These are phyloP conservation scores for Acomys russatus DNA, from an alignment of 2,797 vertebrate species.

Conservation along the genomic window DNA sequence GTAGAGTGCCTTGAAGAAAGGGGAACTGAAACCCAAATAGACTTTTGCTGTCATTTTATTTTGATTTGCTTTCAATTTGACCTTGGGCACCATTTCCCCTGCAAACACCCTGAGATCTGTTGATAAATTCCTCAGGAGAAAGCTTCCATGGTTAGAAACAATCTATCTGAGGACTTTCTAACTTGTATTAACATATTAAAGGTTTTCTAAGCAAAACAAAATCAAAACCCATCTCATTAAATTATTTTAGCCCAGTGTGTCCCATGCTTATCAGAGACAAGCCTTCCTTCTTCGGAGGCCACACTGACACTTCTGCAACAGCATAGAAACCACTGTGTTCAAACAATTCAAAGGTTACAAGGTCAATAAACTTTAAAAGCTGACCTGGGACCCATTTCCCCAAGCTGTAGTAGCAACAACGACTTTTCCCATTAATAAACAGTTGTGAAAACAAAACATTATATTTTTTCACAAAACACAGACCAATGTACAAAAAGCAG, in stretches of 20 bases:
- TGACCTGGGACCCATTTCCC: background rate
- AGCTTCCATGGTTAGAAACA: background rate
- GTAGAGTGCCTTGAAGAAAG: background rate
- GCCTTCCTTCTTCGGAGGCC: background rate
- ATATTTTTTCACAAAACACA: background rate
- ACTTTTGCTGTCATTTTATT: background rate
- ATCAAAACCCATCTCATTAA: background rate
- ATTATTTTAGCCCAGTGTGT: background rate
- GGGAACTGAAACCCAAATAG: background rate
- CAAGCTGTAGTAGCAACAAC: background rate
- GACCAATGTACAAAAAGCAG: background rate
- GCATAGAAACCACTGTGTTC: background rate
- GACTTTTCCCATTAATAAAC: background rate
- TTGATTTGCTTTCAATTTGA: background rate
- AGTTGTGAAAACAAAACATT: background rate
- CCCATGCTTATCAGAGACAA: background rate
- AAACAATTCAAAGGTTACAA: constrained; percentile 19
- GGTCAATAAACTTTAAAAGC: background rate
- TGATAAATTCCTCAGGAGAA: background rate
- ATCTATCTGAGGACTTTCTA: background rate
- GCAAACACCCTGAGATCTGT: background rate
- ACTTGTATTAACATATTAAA: constrained; percentile 7
- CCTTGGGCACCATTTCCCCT: background rate
- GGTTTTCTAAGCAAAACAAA: background rate
- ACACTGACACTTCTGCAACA: background rate